Conservation (phyloP, 2,888 invertebrate species). For the Melolontha melolontha region DNA sequence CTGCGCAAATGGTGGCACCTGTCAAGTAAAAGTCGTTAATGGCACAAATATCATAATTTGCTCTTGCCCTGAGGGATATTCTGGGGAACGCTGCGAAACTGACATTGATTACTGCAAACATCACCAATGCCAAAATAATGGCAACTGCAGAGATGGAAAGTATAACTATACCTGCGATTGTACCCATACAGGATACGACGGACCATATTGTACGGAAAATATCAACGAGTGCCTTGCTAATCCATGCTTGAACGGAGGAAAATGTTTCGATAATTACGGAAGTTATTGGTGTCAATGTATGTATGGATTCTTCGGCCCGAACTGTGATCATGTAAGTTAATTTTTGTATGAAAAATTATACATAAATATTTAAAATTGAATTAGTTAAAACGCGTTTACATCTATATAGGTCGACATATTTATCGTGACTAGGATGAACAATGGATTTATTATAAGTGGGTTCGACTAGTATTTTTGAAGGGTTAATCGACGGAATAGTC, state of each 20-base stretch:
- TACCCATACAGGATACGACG: slow-evolving; percentile 79
- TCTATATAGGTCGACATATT: no score
- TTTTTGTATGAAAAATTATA: background rate
- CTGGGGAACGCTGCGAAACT: slow-evolving; percentile 77
- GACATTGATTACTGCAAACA: slow-evolving; percentile 82
- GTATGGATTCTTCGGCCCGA: slow-evolving; percentile 82
- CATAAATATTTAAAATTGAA: no score
- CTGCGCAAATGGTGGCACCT: slow-evolving; percentile 84
- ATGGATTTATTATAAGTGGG: no score
- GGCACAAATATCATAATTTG: slow-evolving; percentile 57
- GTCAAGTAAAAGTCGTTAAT: slow-evolving; percentile 72
- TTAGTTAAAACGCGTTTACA: no score
- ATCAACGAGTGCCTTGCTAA: slow-evolving; percentile 82
- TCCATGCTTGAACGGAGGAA: slow-evolving; percentile 80
- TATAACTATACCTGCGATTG: slow-evolving; percentile 86
- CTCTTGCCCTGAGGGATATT: slow-evolving; percentile 70
- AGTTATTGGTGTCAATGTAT: slow-evolving; percentile 83
- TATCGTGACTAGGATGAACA: no score
- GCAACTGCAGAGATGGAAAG: slow-evolving; percentile 75
- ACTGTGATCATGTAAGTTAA: slow-evolving; percentile 76
- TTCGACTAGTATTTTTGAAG: no score
- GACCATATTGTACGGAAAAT: slow-evolving; percentile 80
- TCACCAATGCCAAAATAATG: slow-evolving; percentile 75
- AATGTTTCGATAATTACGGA: slow-evolving; percentile 87
- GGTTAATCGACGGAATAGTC: no score